Base-by-base conservation (phyloP, 2,888 invertebrate genomes). In the Pristionchus fissidentatus region DNA sequence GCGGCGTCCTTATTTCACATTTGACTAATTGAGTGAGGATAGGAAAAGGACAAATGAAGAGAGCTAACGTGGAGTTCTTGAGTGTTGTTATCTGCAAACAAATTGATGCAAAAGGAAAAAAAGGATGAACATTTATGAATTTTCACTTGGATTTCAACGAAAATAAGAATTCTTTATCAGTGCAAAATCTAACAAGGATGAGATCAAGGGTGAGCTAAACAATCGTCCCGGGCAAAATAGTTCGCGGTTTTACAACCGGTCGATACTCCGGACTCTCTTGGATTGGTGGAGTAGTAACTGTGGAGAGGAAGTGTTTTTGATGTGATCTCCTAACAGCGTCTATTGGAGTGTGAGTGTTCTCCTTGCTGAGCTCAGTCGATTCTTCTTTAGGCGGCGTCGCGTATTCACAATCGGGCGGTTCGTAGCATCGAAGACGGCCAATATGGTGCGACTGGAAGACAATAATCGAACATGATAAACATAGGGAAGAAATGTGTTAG, bases 341-440 rank as follows among this genome's bases (percentile, higher is more conserved):
- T 13, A 26, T 2, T 26, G n/a, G n/a, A 57, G 3, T 10, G 26
- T 2, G 29, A 1, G 8, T 7, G 29, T 29, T 57, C 26, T 32
- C 3, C 3, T 15, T 52, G 7, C 55, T 13, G 55, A 55, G 22
- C 7, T 38, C 2, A 70, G 41, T 55, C 22, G n/a, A 10, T 19
- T 70, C 70, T 15, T 70, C 41, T 52, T 19, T 19, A 8, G 83
- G 83, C 3, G 83, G 83, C 5, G 35, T 29, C 15, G 70, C 49
- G 41, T 73, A 83, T 38, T 83, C 73, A 7, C 19, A 52, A 15
- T 49, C 55, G 2, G 73, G 3, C 0, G 46, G 41, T 15, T 41
- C 38, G 55, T 83, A 83, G 73, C 70, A 70, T 29, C 83, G 29
- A 4, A 83, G 26, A 10, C 83, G 83, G 10, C 70, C 13, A n/a